Conservation (phyloP, 1,140 invertebrate species). For the Macrobrachium rosenbergii region DNA sequence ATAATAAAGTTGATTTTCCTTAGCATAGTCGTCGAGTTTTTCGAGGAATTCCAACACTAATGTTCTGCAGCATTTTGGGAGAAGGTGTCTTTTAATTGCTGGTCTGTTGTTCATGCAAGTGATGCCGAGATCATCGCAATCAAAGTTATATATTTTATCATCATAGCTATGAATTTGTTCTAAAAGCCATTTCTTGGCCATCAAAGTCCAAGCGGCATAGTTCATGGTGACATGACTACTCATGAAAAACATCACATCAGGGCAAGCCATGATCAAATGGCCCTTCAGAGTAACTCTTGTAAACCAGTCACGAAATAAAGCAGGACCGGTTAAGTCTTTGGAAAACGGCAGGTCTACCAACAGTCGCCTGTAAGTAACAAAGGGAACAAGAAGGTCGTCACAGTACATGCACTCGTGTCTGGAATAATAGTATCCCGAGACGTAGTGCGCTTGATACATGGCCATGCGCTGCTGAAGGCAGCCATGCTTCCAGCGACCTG, state of each 20-base stretch:
- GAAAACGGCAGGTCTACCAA: not conserved
- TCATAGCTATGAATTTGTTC: not conserved
- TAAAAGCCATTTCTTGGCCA: slow-evolving; percentile 6
- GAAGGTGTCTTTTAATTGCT: not conserved
- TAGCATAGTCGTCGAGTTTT: not conserved
- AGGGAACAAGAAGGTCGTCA: slow-evolving; percentile 17
- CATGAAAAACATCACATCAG: slow-evolving; percentile 39
- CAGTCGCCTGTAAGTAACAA: not conserved
- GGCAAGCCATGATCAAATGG: slow-evolving; percentile 15
- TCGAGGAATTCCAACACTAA: not conserved
- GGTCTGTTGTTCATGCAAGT: not conserved
- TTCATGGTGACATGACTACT: slow-evolving; percentile 7
- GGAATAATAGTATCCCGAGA: slow-evolving; percentile 28
- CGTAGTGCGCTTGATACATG: slow-evolving; percentile 25
- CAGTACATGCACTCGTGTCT: slow-evolving; percentile 41
- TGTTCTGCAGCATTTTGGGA: slow-evolving; percentile 7
- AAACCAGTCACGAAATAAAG: slow-evolving; percentile 31
- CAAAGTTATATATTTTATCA: not conserved
- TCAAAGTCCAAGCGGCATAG: not conserved
- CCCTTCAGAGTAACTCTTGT: not conserved
- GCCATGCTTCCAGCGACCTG: slow-evolving; percentile 22
- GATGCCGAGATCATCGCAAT: not conserved
- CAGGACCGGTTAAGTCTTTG: not conserved
- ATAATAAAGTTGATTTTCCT: not conserved
- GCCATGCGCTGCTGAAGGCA: slow-evolving; percentile 38